Evolutionary conservation across 2,113 vertebrate species (phyloP).

Genomic region (Calonectris borealis): DNA sequence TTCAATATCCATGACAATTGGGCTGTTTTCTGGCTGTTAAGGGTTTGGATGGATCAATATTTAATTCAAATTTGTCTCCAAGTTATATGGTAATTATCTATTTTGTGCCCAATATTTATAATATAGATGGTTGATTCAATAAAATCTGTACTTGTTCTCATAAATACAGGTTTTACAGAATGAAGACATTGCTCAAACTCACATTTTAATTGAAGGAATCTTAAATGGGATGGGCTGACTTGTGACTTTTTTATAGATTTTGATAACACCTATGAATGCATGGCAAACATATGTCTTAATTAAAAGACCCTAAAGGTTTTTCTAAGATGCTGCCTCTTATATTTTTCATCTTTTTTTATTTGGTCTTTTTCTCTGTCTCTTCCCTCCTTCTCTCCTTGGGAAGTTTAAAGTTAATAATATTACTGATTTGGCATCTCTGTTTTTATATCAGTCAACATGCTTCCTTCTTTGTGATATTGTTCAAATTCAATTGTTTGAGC

Average conservation of each 20-base stretch:
- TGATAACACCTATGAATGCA: background rate
- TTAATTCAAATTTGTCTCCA: conserved; percentile 10
- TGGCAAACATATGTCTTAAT: background rate
- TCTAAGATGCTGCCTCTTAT: background rate
- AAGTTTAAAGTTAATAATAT: background rate
- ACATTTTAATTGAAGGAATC: background rate
- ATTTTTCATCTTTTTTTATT: background rate
- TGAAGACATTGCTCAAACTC: background rate
- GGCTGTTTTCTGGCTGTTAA: background rate
- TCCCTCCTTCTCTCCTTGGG: background rate
- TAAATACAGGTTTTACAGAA: background rate
- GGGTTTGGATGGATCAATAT: background rate
- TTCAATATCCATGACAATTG: background rate
- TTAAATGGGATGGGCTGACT: background rate
- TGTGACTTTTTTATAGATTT: background rate
- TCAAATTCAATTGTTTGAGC: background rate
- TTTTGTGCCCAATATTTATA: background rate
- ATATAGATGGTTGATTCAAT: background rate
- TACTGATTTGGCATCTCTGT: background rate
- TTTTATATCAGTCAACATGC: background rate
- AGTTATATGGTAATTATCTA: background rate
- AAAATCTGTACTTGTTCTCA: background rate
- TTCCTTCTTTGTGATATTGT: background rate
- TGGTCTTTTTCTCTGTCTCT: background rate
- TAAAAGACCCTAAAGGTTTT: background rate